Evolutionary conservation across 2,113 vertebrate genomes (phyloP).

Genomic region (Phasianus colchicus): DNA sequence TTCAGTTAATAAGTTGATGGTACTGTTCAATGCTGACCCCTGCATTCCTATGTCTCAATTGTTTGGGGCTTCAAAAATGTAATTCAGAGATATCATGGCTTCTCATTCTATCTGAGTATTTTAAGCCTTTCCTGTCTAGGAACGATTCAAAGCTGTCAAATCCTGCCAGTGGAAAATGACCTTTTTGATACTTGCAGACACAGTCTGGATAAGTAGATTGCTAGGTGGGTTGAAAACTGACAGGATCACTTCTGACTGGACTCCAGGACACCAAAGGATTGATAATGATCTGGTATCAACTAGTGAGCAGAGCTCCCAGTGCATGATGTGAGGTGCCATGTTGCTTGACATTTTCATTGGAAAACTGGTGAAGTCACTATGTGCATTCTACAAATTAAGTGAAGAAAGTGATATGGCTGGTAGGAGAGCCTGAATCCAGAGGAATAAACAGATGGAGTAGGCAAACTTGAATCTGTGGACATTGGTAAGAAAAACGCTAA

Average conservation of each 20-base stretch:
- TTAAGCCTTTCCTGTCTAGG: background rate
- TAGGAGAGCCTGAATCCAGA: background rate
- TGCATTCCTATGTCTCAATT: background rate
- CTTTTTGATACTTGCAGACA: conserved; percentile 4
- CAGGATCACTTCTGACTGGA: background rate
- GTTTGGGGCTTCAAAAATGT: background rate
- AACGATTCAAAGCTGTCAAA: background rate
- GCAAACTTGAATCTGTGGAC: fast-evolving
- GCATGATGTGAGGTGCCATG: fast-evolving
- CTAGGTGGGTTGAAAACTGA: background rate
- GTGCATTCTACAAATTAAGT: background rate
- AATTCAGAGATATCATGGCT: background rate
- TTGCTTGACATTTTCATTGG: background rate
- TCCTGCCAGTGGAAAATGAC: conserved; percentile 18
- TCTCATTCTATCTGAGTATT: background rate
- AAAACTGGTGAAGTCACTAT: background rate
- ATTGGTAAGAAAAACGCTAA: background rate
- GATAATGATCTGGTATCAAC: background rate
- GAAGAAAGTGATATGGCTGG: background rate
- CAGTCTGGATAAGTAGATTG: conserved; percentile 34
- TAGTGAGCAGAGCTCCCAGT: background rate
- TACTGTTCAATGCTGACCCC: background rate
- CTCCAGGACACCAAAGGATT: background rate
- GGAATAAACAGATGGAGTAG: background rate
- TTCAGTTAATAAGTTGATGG: background rate